phyloP scores from a whole-genome alignment of 2,113 vertebrate species.

The Phasianus colchicus region DNA sequence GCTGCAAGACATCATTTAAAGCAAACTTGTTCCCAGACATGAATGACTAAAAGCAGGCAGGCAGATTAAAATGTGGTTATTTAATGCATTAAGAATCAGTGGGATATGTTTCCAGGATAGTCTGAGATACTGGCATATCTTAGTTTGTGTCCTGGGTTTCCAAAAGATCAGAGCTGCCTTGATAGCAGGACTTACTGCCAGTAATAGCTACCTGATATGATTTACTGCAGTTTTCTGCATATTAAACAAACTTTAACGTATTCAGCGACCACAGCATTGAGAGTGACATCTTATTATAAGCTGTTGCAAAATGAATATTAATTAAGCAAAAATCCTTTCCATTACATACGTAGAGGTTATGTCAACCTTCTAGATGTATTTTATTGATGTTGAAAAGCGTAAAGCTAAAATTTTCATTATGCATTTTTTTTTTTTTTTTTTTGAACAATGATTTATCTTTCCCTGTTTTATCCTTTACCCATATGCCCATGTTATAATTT shows the following conservation, averaged over 20 bases:
- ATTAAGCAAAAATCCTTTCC: background rate
- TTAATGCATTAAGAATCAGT: background rate
- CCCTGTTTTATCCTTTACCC: background rate
- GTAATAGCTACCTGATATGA: background rate
- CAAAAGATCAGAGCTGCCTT: background rate
- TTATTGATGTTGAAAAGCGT: background rate
- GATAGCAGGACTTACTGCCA: background rate
- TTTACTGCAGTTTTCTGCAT: slow-evolving; percentile 15
- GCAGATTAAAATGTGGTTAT: slow-evolving; percentile 1
- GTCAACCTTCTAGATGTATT: background rate
- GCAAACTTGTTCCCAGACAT: background rate
- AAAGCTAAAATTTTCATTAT: background rate
- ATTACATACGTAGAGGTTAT: background rate
- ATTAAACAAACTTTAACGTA: background rate
- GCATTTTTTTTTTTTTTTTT: background rate
- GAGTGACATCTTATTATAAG: background rate
- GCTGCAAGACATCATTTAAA: background rate
- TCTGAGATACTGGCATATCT: background rate
- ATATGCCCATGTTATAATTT: background rate
- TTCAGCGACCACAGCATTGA: background rate
- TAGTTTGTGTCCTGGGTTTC: background rate
- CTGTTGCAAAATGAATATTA: background rate
- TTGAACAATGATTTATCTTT: background rate
- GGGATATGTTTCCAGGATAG: background rate
- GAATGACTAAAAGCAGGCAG: background rate